These are phyloP conservation scores for Stegodyphus dumicola DNA, from an alignment of 1,140 invertebrate genomes.

Conservation along the genomic window DNA sequence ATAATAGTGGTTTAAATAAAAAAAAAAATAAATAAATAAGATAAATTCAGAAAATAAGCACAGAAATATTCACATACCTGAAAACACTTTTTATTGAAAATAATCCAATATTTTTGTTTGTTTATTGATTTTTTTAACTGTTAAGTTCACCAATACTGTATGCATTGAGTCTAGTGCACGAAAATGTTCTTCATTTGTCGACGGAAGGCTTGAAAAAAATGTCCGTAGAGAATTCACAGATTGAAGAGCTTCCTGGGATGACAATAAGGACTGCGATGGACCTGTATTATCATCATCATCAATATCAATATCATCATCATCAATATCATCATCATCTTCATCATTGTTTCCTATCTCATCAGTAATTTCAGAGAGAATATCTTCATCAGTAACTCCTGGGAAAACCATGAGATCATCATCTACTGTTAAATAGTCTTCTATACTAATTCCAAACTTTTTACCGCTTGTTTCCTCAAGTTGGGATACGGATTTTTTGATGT, in stretches of 20 bases:
- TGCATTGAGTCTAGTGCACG: constrained; percentile 12
- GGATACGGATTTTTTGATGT: constrained; percentile 6
- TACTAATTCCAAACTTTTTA: constrained; percentile 2
- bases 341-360: no score
- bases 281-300: constrained; percentile 1
- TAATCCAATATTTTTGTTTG: neutral
- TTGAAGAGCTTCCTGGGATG: constrained; percentile 12
- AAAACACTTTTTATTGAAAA: no score
- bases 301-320: neutral
- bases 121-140: constrained; percentile 7
- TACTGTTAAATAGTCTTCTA: neutral
- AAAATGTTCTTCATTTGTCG: constrained; percentile 6
- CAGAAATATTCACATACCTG: no score
- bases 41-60: no score
- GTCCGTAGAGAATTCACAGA: constrained; percentile 6
- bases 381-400: no score
- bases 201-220: constrained; percentile 13
- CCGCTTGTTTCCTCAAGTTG: constrained; percentile 9
- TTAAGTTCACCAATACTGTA: constrained; percentile 8
- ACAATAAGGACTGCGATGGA: constrained; percentile 12
- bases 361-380: no score
- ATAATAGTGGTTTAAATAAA: no score
- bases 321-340: no score
- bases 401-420: no score
- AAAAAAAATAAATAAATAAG: neutral